These are phyloP conservation scores for Lucinisca nassula DNA, from an alignment of 2,888 invertebrate genomes.

Conservation along the genomic window DNA sequence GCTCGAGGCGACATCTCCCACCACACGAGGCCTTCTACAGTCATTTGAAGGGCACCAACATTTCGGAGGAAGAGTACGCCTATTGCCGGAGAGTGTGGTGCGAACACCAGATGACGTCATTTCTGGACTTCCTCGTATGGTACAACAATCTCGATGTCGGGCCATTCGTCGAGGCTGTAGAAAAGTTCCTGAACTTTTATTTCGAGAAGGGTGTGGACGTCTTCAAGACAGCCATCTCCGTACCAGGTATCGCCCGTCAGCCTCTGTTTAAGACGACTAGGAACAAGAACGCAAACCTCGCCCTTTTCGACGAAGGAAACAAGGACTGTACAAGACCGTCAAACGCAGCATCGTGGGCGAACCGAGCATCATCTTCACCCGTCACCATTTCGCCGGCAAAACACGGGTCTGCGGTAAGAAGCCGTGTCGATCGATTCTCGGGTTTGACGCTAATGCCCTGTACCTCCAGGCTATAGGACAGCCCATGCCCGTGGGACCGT, in stretches of 20 bases:
- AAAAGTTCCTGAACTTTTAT: background rate
- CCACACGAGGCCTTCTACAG: too few species aligned
- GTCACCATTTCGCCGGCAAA: constrained; percentile 27
- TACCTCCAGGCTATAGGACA: constrained; percentile 52
- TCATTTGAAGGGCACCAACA: too few species aligned
- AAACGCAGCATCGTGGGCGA: constrained; percentile 41
- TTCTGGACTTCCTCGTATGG: background rate
- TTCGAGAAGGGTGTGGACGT: background rate
- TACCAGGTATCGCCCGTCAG: background rate
- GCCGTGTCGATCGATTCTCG: constrained; percentile 40
- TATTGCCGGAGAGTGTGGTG: background rate
- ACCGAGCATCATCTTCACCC: constrained; percentile 42
- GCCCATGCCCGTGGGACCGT: constrained; percentile 46
- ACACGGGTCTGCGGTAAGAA: constrained; percentile 30
- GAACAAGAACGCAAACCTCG: too few species aligned
- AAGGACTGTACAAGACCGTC: constrained; percentile 33
- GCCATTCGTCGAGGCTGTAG: background rate
- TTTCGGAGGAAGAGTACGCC: too few species aligned
- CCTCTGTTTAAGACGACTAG: too few species aligned
- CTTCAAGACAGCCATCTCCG: background rate
- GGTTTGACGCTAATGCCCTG: constrained; percentile 57
- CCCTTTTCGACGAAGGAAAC: constrained; percentile 31
- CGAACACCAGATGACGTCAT: background rate
- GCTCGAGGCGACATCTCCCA: background rate
- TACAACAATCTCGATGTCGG: background rate